Percentiles rank a stretch among this genome's conserved stretches.
Conservation (phyloP, 2,888 invertebrate species). For the Invenusta paracnida region DNA sequence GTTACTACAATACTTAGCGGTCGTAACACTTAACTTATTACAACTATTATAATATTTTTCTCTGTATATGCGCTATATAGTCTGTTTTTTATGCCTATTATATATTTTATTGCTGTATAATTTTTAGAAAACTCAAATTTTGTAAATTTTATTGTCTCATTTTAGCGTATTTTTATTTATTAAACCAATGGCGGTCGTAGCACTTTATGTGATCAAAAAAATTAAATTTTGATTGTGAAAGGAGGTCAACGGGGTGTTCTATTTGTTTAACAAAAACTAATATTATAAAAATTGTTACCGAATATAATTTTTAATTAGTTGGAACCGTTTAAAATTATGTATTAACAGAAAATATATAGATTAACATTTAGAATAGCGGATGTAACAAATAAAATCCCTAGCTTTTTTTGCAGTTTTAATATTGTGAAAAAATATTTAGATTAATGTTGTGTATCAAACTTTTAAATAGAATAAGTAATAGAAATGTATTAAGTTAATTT, state of each 20-base stretch:
- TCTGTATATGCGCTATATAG: neutral
- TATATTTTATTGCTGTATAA: neutral
- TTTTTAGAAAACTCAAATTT: neutral
- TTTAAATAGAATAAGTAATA: neutral
- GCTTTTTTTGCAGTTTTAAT: neutral
- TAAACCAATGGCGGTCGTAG: neutral
- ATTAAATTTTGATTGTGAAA: neutral
- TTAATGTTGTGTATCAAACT: neutral
- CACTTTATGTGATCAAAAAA: neutral
- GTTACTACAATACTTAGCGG: neutral
- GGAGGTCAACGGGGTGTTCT: neutral
- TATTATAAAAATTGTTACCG: neutral
- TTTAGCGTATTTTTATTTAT: neutral
- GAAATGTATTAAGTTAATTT: neutral
- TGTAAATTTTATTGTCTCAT: neutral
- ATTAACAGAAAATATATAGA: neutral
- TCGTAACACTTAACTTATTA: neutral
- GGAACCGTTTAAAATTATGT: neutral
- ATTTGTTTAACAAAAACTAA: neutral
- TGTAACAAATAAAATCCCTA: neutral
- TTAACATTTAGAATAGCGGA: neutral
- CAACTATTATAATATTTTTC: neutral
- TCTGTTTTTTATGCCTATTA: neutral
- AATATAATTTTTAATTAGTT: neutral
- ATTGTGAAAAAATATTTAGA: neutral